Base-by-base conservation (phyloP, 1,140 invertebrate species). In the Bombus confusus region DNA sequence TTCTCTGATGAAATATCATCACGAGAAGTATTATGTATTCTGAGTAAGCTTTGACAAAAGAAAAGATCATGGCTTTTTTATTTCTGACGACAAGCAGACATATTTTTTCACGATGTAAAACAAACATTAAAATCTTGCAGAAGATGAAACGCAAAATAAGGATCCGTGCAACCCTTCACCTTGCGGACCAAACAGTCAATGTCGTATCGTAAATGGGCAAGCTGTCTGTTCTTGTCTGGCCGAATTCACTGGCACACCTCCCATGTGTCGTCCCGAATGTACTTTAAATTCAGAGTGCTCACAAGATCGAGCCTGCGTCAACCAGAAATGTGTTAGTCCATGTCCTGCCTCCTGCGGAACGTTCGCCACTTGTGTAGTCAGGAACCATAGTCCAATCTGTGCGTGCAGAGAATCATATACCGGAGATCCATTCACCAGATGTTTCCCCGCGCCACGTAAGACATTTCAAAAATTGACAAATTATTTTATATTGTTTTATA, bases 301-400 rank as follows among this genome's bases (percentile, higher is more conserved):
- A 0, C 96, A 96, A 82, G 96, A 96, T 91, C 79, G 91, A 25
- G 95, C 97, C 37, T 98, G 97, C 90, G 96, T 97, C 86, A 96
- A 96, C 83, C 95, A 97, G 87, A 96, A 95, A 88, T 97, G 97
- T 90, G 95, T 94, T 64, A 96, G 97, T 94, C 97, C 97, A 15
- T 98, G 97, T 90, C 95, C 96, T 71, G 97, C 97, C 64, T 97
- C 97, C 10, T 98, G 97, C 90, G 96, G 96, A 25, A 87, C 92
- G n/a, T 86, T 57, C 12, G 96, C 97, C 3, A 94, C 96, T 86
- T 98, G 97, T 92, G 95, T 96, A 93, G 96, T 97, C 47, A 96
- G 97, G 25, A 97, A 97, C 92, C 97, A 98, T 88, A 97, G 96
- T 94, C 97, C 97, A 3, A 96, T 97, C 68, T 98, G 97, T 94